Percentiles rank a stretch among this genome's conserved stretches.
phyloP scores from a whole-genome alignment of 2,888 invertebrate genomes.

The Polydrusus tereticollis region DNA sequence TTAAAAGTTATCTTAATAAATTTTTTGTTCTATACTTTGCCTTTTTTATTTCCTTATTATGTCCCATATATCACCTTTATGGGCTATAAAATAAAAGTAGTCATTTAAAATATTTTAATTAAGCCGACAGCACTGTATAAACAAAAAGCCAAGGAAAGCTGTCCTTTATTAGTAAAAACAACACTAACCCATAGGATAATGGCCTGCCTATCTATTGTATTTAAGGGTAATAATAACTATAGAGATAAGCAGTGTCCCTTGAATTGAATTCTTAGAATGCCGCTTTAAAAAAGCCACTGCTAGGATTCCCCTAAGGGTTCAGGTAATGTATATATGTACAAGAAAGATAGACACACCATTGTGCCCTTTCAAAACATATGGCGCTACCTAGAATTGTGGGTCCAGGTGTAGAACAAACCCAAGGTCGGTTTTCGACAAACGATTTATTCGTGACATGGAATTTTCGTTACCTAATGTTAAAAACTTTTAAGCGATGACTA shows the following conservation, averaged over 20 bases:
- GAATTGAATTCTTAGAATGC: constrained; percentile 31
- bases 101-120: neutral
- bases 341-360: constrained; percentile 34
- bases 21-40: constrained; percentile 64
- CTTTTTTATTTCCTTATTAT: constrained; percentile 41
- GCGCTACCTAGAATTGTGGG: constrained; percentile 51
- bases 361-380: constrained; percentile 52
- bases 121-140: neutral
- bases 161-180: constrained; percentile 8
- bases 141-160: neutral
- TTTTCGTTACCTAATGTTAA: constrained; percentile 12
- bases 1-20: constrained; percentile 66
- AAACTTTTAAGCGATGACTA: neutral
- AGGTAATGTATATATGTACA: constrained; percentile 37
- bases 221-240: constrained; percentile 14
- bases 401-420: constrained; percentile 53
- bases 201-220: constrained; percentile 1
- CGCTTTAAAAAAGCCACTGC: constrained; percentile 39
- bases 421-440: constrained; percentile 35
- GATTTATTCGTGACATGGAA: constrained; percentile 11
- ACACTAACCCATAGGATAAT: neutral
- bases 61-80: constrained; percentile 17
- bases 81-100: constrained; percentile 20
- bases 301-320: constrained; percentile 28
- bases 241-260: constrained; percentile 25